A percentile compares a stretch with the other conserved stretches of the same genome.
phyloP scores from a whole-genome alignment of 2,888 invertebrate genomes.

The Caprella mutica region DNA sequence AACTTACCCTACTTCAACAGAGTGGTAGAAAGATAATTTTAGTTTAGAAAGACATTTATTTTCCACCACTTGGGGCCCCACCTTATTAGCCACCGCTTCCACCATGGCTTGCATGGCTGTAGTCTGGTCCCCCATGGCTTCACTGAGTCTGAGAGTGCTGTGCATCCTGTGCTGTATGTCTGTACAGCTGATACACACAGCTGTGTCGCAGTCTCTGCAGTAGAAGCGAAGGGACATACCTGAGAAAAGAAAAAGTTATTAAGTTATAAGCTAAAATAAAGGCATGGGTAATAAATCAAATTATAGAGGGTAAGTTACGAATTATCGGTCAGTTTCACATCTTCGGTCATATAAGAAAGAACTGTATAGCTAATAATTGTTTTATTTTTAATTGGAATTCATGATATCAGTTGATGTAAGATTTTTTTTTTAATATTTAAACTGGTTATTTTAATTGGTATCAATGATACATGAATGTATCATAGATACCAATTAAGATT shows the following conservation, averaged over 20 bases:
- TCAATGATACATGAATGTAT: too few relatives aligned
- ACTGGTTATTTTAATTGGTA: too few relatives aligned
- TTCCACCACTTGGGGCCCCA: conserved; percentile 18
- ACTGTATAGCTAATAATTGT: too few relatives aligned
- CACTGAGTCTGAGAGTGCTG: conserved; percentile 40
- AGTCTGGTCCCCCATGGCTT: conserved; percentile 43
- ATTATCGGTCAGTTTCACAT: too few relatives aligned
- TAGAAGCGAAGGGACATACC: conserved; percentile 41
- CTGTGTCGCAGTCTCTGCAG: conserved; percentile 46
- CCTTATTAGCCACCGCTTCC: conserved; percentile 37
- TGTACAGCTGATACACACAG: conserved; percentile 45
- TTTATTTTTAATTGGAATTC: too few relatives aligned
- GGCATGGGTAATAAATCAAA: too few relatives aligned
- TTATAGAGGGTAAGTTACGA: too few relatives aligned
- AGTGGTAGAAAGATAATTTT: not conserved
- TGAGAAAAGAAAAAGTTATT: conserved; percentile 23
- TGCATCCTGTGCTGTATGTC: conserved; percentile 45
- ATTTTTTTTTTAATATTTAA: too few relatives aligned
- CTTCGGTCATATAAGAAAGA: too few relatives aligned
- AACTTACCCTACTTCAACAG: not conserved
- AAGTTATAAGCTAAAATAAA: not conserved
- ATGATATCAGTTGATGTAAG: too few relatives aligned
- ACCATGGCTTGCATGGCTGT: conserved; percentile 36
- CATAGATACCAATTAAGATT: too few relatives aligned
- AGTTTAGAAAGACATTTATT: not conserved